These are phyloP conservation scores for Mactromeris polynyma DNA, from an alignment of 2,888 invertebrate genomes.

Conservation along the genomic window DNA sequence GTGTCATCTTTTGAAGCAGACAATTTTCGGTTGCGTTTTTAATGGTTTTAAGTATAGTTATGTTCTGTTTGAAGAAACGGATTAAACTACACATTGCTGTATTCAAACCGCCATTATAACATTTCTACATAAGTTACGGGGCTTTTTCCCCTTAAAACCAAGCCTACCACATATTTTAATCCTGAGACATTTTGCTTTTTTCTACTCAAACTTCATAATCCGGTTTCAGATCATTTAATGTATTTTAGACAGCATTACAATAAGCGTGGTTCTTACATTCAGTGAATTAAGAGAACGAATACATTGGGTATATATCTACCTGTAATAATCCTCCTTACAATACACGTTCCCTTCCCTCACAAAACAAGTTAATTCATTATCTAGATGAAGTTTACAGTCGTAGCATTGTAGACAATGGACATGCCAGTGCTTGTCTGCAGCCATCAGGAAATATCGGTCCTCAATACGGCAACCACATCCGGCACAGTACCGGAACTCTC, in stretches of 20 bases:
- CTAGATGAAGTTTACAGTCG: conserved; percentile 95
- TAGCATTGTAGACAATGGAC: conserved; percentile 94
- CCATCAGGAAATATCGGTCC: conserved; percentile 95
- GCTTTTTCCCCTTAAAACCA: too few relatives aligned
- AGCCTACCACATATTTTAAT: too few relatives aligned
- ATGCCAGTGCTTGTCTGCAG: conserved; percentile 97
- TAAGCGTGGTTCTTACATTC: background rate
- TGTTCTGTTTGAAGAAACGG: too few relatives aligned
- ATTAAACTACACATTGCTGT: too few relatives aligned
- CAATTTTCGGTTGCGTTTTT: too few relatives aligned
- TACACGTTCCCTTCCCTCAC: conserved; percentile 96
- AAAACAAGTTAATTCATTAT: conserved; percentile 96
- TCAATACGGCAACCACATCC: conserved; percentile 95
- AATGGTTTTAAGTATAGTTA: too few relatives aligned
- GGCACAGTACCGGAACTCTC: conserved; percentile 90
- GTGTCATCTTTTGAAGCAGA: too few relatives aligned
- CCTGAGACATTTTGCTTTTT: too few relatives aligned
- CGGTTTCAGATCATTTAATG: background rate
- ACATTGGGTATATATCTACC: conserved; percentile 89
- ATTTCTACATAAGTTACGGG: too few relatives aligned
- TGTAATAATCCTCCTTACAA: conserved; percentile 98
- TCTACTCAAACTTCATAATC: background rate
- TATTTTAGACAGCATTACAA: background rate
- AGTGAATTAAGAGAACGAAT: background rate
- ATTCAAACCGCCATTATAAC: too few relatives aligned